A percentile compares a stretch with the other conserved stretches of the same genome.
These are phyloP conservation scores for Hyles lineata DNA, from an alignment of 2,888 invertebrate genomes.

Conservation along the genomic window DNA sequence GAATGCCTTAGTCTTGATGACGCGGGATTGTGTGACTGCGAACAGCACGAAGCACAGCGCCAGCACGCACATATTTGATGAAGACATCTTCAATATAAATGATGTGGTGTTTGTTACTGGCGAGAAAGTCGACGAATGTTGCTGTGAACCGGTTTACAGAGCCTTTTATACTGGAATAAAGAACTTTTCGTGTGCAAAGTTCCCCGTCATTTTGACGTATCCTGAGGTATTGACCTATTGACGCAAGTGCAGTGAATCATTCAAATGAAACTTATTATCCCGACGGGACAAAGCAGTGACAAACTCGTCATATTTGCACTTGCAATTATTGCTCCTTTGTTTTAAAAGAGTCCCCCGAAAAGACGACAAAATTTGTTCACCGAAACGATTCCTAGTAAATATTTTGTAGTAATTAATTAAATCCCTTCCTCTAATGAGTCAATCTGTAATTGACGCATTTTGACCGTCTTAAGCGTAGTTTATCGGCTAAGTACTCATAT, in stretches of 20 bases:
- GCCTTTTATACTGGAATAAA: conserved; percentile 4
- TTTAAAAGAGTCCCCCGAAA: conserved; percentile 1
- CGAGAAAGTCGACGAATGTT: conserved; percentile 14
- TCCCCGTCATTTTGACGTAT: conserved; percentile 25
- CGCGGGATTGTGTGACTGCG: conserved; percentile 11
- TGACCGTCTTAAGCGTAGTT: no score
- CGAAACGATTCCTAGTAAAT: background rate
- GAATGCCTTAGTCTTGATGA: conserved; percentile 25
- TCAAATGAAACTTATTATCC: background rate
- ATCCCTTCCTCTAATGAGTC: background rate
- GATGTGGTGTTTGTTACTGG: conserved; percentile 27
- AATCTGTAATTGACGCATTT: background rate
- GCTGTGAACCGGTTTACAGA: background rate
- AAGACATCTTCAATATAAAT: conserved; percentile 31
- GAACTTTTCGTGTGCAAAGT: background rate
- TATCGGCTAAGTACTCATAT: background rate
- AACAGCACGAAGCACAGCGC: conserved; percentile 28
- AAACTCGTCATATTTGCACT: conserved; percentile 8
- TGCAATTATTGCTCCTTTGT: conserved; percentile 7
- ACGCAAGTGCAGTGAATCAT: conserved; percentile 26
- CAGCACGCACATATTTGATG: conserved; percentile 31
- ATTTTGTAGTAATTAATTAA: background rate
- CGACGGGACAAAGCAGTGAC: conserved; percentile 2
- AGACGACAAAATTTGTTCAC: background rate
- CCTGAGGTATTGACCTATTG: background rate